Percentiles rank a stretch among this genome's conserved stretches.
Conservation (phyloP, 1,140 invertebrate species). For the Drepana arcuata region DNA sequence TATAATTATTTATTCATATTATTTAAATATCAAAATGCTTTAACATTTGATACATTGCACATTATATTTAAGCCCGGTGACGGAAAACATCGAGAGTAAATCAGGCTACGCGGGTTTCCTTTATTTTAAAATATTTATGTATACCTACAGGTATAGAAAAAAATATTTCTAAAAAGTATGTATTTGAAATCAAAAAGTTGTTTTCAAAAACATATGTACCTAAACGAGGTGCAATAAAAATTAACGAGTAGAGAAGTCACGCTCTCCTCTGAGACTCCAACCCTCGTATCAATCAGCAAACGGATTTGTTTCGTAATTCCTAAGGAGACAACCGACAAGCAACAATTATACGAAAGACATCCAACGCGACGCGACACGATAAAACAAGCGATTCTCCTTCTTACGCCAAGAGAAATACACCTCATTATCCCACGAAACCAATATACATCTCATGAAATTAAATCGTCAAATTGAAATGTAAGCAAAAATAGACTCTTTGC, state of each 20-base stretch:
- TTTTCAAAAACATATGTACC: too few species aligned
- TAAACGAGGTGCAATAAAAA: constrained; percentile 44
- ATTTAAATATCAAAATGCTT: too few species aligned
- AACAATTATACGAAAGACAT: constrained; percentile 63
- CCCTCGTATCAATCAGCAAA: constrained; percentile 55
- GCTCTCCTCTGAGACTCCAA: constrained; percentile 17
- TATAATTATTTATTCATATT: too few species aligned
- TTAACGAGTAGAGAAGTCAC: constrained; percentile 31
- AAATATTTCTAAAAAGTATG: too few species aligned
- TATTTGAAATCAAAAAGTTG: too few species aligned
- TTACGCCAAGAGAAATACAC: constrained; percentile 8
- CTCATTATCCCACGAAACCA: constrained; percentile 13
- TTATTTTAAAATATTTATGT: too few species aligned
- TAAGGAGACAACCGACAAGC: constrained; percentile 60
- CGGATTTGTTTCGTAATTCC: constrained; percentile 63
- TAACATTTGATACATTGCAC: too few species aligned
- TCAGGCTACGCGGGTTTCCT: too few species aligned
- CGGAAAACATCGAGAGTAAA: too few species aligned
- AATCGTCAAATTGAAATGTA: constrained; percentile 12
- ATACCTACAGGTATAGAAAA: too few species aligned
- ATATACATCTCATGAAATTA: constrained; percentile 20
- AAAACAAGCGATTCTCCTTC: constrained; percentile 5
- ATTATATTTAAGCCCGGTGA: too few species aligned
- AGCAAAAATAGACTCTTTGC: constrained; percentile 25
- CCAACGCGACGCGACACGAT: constrained; percentile 18